These are phyloP conservation scores for Hystrix cristata DNA, from an alignment of 2,113 vertebrate genomes.

Conservation along the genomic window DNA sequence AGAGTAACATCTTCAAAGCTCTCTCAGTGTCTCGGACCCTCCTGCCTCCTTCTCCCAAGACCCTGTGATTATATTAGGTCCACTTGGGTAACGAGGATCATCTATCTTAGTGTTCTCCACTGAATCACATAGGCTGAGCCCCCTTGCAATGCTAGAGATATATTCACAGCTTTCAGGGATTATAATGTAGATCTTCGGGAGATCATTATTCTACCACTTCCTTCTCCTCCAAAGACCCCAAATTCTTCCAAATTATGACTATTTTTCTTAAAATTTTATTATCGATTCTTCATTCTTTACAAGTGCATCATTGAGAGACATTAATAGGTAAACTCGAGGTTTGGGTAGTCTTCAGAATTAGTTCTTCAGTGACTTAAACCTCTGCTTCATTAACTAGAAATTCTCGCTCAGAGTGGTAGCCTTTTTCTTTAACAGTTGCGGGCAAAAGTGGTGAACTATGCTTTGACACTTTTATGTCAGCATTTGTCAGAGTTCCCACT, in stretches of 20 bases:
- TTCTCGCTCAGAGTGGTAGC: not conserved
- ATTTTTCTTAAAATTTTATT: not conserved
- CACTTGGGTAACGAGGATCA: too few relatives aligned
- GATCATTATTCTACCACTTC: not conserved
- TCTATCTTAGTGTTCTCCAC: not conserved
- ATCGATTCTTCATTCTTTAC: not conserved
- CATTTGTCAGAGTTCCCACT: not conserved
- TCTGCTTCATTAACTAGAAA: not conserved
- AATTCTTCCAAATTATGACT: not conserved
- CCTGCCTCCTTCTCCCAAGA: not conserved
- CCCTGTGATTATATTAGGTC: rapidly evolving
- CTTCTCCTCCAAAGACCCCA: not conserved
- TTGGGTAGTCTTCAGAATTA: not conserved
- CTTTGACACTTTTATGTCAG: not conserved
- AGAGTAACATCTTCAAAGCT: not conserved
- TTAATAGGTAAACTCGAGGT: not conserved
- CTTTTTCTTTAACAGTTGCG: not conserved
- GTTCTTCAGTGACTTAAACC: not conserved
- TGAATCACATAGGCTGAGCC: not conserved
- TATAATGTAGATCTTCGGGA: not conserved
- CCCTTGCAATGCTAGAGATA: not conserved
- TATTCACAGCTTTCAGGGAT: not conserved
- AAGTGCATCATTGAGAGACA: not conserved
- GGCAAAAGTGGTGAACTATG: too few relatives aligned
- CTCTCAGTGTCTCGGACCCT: not conserved